These are phyloP conservation scores for Caenorhabditis japonica DNA, from an alignment of 2,888 invertebrate species.

Conservation along the genomic window DNA sequence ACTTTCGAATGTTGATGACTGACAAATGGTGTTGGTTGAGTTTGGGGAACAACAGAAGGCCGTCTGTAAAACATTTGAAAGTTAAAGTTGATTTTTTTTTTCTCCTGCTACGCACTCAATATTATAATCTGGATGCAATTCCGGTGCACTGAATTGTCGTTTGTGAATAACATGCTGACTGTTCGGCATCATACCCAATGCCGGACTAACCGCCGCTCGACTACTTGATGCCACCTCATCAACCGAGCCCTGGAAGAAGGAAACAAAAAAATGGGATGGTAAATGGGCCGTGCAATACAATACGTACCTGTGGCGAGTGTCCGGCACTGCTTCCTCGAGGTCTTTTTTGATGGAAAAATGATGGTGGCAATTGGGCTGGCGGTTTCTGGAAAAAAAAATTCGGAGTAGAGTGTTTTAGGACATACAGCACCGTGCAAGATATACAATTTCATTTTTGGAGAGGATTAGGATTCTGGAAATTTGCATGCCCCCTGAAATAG, in stretches of 20 bases:
- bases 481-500: background rate
- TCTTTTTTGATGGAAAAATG: conserved; percentile 41
- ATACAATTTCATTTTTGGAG: too few species aligned
- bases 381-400: conserved; percentile 50
- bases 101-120: conserved; percentile 24
- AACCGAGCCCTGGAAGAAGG: conserved; percentile 41
- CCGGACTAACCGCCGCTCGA: conserved; percentile 43
- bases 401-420: too few species aligned
- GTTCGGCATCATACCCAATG: conserved; percentile 38
- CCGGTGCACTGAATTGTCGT: conserved; percentile 51
- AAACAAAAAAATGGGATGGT: too few species aligned
- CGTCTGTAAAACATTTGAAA: conserved; percentile 17
- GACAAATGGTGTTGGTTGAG: conserved; percentile 19
- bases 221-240: conserved; percentile 53
- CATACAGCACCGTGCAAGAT: too few species aligned
- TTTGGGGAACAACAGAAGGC: conserved; percentile 17
- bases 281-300: background rate
- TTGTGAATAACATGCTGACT: conserved; percentile 27
- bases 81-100: conserved; percentile 1
- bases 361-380: conserved; percentile 38
- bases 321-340: conserved; percentile 60
- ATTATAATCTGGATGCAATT: conserved; percentile 47
- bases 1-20: conserved; percentile 54
- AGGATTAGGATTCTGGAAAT: too few species aligned
- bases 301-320: conserved; percentile 54